These are phyloP conservation scores for Lasioglossum morio DNA, from an alignment of 2,888 invertebrate species.

Conservation along the genomic window DNA sequence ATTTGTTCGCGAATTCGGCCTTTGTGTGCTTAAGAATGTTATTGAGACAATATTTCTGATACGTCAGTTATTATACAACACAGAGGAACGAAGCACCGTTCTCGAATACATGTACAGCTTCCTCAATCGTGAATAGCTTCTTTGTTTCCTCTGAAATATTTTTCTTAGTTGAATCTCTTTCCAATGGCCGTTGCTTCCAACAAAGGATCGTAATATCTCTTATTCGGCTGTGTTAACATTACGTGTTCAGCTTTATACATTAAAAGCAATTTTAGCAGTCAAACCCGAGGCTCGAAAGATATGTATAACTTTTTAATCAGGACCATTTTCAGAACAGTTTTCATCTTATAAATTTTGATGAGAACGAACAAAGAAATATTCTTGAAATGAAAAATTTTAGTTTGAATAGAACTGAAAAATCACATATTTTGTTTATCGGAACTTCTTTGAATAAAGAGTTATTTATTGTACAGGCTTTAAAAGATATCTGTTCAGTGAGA, in stretches of 20 bases:
- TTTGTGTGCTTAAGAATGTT: constrained; percentile 16
- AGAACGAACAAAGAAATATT: not conserved
- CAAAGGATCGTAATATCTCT: not conserved
- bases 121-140: not conserved
- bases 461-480: not conserved
- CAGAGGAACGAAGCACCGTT: not conserved
- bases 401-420: too few species aligned
- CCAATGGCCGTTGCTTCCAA: not conserved
- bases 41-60: constrained; percentile 15
- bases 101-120: not conserved
- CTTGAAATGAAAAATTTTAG: not conserved
- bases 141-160: constrained; percentile 10
- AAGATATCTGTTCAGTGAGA: not conserved
- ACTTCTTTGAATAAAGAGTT: not conserved
- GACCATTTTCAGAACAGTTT: not conserved
- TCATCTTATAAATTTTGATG: not conserved
- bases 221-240: not conserved
- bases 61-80: not conserved
- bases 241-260: not conserved
- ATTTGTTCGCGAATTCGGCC: not conserved
- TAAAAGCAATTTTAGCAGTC: not conserved
- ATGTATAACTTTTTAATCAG: not conserved
- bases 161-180: constrained; percentile 12
- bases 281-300: not conserved
- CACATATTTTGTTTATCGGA: not conserved